phyloP scores from a whole-genome alignment of 2,888 invertebrate species.

The Gymnocheta viridis region DNA sequence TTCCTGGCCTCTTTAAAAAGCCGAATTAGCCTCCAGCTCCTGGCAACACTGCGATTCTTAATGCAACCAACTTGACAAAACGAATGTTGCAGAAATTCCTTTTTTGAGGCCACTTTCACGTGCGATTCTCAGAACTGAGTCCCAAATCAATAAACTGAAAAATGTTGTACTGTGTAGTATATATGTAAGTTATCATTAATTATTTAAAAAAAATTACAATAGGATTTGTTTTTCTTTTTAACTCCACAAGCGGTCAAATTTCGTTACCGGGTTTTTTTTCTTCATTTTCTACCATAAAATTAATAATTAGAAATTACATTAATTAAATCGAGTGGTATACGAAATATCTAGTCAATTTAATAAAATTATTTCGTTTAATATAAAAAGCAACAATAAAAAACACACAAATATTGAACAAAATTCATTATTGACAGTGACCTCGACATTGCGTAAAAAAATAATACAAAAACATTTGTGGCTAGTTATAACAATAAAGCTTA shows the following conservation, averaged over 20 bases:
- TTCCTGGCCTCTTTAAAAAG: too few species aligned
- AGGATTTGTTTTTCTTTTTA: neutral
- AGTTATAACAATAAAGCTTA: neutral
- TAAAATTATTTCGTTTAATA: neutral
- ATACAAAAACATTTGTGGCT: neutral
- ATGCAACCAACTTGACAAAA: too few species aligned
- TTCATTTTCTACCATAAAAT: neutral
- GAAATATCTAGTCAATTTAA: constrained; percentile 14
- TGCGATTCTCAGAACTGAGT: too few species aligned
- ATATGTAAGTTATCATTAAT: too few species aligned
- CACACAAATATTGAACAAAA: neutral
- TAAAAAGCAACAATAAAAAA: neutral
- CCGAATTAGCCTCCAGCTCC: too few species aligned
- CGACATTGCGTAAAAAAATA: constrained; percentile 31
- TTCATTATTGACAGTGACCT: constrained; percentile 43
- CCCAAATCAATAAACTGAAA: too few species aligned
- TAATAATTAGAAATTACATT: constrained; percentile 11
- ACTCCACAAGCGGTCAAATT: neutral
- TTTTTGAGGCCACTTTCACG: too few species aligned
- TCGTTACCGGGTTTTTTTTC: neutral
- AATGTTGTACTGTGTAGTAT: too few species aligned
- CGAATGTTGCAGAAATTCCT: too few species aligned
- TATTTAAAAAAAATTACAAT: neutral
- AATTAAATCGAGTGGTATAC: neutral
- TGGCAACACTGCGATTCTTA: too few species aligned